These are phyloP conservation scores for Halictus rubicundus DNA, from an alignment of 1,140 invertebrate genomes.

Conservation along the genomic window DNA sequence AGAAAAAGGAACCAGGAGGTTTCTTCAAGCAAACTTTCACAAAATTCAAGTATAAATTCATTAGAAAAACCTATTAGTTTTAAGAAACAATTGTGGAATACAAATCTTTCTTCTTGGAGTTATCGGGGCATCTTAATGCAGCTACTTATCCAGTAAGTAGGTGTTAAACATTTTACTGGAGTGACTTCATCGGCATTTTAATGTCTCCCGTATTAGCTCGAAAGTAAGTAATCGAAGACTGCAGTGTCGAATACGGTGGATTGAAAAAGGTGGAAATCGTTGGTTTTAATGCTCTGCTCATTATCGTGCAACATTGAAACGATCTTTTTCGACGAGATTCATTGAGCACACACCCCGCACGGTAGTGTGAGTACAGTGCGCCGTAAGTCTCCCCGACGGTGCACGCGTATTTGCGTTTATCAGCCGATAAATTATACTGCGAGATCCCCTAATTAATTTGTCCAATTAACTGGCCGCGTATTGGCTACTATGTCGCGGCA, in stretches of 20 bases:
- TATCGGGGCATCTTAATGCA: too few species aligned
- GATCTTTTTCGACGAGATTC: not conserved
- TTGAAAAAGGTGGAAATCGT: not conserved
- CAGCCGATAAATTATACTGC: conserved; percentile 21
- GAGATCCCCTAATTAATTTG: conserved; percentile 30
- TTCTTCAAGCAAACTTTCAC: too few species aligned
- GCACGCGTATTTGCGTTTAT: conserved; percentile 12
- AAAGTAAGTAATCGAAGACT: not conserved
- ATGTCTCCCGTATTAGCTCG: too few species aligned
- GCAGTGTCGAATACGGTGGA: not conserved
- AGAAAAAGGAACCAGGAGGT: too few species aligned
- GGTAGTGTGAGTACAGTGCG: not conserved
- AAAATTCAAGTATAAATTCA: too few species aligned
- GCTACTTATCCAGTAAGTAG: too few species aligned
- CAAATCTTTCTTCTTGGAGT: too few species aligned
- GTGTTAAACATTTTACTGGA: too few species aligned
- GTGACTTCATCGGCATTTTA: too few species aligned
- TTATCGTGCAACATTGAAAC: not conserved
- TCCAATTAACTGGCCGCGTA: conserved; percentile 31
- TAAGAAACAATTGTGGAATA: too few species aligned
- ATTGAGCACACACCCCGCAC: not conserved
- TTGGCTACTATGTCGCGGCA: not conserved
- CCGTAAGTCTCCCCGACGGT: not conserved
- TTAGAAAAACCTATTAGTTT: too few species aligned
- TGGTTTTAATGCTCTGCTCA: not conserved